Evolutionary conservation across 2,888 invertebrate genomes (phyloP), one percentile per base, ranked within the genome.

Genomic region (Allophyes oxyacanthae): DNA sequence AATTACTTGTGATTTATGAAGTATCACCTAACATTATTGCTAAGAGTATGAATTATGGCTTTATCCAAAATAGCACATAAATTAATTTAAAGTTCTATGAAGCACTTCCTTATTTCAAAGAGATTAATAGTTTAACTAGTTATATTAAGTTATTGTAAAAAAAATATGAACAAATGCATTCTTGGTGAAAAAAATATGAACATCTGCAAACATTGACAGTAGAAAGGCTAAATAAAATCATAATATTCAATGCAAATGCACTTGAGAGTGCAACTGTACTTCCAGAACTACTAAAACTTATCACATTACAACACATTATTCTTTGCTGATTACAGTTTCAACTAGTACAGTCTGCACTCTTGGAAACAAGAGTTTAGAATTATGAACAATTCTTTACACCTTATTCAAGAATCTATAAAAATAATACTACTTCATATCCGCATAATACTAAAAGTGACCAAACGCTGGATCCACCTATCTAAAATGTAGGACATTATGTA

Each of bases 41-140:
- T 71, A 74, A 4, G 25, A 71, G 51, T 62, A 59, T 11, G 38
- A 48, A 60, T 45, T 53, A 76, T 72, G 57, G 57, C 58, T 54
- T 45, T 8, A 62, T 20, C 9, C 30, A 32, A 54, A 63, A 41
- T 75, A 48, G 60, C 58, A 61, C 37, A 48, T 55, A 34, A 20
- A 49, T 30, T 11, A 36, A 53, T 45, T 30, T 36, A 34, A 52
- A 68, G 36, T 50, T 44, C 11, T 45, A 58, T 44, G 8, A 9
- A 55, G 36, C 36, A 49, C 26, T 51, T 57, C 1, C 45, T 42
- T 69, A 41, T 20, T 49, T 51, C 13, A 49, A 36, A 60, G 6
- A 52, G 13, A 40, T 33, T 41, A 58, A 11, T 15, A 42, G n/a
- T 54, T n/a, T n/a, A 46, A 14, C 9, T 14, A 25, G 26, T 9